phyloP scores from a whole-genome alignment of 1,140 invertebrate species.

The Diachasma alloeum region DNA sequence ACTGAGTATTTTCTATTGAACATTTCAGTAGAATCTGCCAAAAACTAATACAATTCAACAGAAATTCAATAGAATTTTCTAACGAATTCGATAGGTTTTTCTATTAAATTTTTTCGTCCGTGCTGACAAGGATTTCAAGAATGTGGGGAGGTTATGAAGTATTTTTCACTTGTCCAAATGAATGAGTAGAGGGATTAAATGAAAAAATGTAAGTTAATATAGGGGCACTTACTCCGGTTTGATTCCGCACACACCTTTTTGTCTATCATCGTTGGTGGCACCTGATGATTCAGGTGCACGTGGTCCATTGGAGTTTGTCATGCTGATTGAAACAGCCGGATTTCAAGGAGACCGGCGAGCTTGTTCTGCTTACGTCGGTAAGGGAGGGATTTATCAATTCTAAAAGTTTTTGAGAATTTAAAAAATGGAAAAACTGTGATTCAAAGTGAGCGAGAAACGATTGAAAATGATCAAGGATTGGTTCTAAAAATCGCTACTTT shows the following conservation, averaged over 20 bases:
- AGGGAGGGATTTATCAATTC: background rate
- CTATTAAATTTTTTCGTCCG: too few species aligned
- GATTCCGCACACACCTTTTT: constrained; percentile 66
- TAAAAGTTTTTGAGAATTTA: background rate
- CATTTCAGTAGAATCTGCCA: too few species aligned
- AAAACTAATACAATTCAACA: too few species aligned
- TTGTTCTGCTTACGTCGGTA: background rate
- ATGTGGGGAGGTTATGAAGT: constrained; percentile 9
- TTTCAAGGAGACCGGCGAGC: background rate
- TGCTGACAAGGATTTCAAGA: too few species aligned
- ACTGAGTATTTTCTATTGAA: too few species aligned
- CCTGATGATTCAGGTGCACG: background rate
- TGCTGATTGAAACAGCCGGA: constrained; percentile 13
- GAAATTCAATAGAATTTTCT: too few species aligned
- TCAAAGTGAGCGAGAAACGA: too few species aligned
- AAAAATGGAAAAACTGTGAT: too few species aligned
- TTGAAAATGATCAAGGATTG: too few species aligned
- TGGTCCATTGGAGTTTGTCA: constrained; percentile 21
- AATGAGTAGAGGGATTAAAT: background rate
- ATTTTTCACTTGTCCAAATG: too few species aligned
- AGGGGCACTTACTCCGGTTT: constrained; percentile 64
- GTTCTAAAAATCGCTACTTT: too few species aligned
- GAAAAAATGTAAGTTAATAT: background rate
- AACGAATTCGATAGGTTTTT: too few species aligned
- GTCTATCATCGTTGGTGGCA: constrained; percentile 47